Evolutionary conservation across 2,113 vertebrate species (phyloP), one percentile per base, ranked within the genome.

Genomic region (Pedetes capensis): DNA sequence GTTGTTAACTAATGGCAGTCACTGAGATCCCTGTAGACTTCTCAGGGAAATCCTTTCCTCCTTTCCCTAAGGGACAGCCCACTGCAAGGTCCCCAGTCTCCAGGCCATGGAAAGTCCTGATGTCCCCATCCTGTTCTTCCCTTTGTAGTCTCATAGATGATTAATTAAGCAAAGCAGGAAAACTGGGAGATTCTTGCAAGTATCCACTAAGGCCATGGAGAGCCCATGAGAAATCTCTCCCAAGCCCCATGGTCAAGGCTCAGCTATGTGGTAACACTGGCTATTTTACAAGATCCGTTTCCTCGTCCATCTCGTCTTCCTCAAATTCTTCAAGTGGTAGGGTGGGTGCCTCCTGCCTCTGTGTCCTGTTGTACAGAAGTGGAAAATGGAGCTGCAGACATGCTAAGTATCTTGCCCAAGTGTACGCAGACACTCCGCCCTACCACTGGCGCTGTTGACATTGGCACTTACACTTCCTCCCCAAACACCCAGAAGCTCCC

Each of bases 31-130:
- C 11, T 83, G 80, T 68, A 25, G 51, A 10, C 1, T 18, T 95
- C 61, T 82, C 93, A 42, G 90, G 61, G 92, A 86, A 90, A 32
- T 86, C 85, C n/a, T 96, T 91, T 91, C 86, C 68, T 61, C 71
- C 42, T 71, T 59, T 95, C 72, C 93, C 92, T 63, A 1, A 2
- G 63, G 80, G 47, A 83, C 44, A 1, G 18, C 37, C 5, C 32
- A 78, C 81, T 12, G 3, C 76, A 53, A 69, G 53, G 66, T 79
- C 83, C 87, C 69, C n/a, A 37, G n/a, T 91, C 85, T 20, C 2
- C 87, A n/a, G 4, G 39, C 34, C 57, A 27, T 76, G 55, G 85
- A 89, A 93, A 87, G 12, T 42, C 32, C 76, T 82, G 59, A 68
- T 8, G 2, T 89, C 74, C 49, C 89, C 51, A 22, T 72, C 55